Percentiles rank a stretch among this genome's conserved stretches.
These are phyloP conservation scores for Pheosia tremula DNA, from an alignment of 2,888 invertebrate species.

Conservation along the genomic window DNA sequence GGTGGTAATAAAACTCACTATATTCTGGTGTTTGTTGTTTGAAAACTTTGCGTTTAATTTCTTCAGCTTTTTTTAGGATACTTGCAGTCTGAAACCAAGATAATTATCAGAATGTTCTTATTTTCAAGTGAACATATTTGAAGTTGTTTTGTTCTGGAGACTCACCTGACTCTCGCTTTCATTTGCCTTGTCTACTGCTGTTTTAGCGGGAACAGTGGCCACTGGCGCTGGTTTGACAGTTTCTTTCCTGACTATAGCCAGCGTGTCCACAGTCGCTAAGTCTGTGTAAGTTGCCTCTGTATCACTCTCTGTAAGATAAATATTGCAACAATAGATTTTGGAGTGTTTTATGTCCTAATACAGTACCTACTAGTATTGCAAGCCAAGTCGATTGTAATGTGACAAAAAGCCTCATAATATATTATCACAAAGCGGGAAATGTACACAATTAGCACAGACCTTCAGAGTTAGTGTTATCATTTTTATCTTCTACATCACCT, in stretches of 20 bases:
- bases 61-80: conserved; percentile 62
- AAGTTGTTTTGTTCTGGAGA: not conserved
- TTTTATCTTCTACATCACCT: conserved; percentile 41
- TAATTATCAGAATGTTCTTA: not conserved
- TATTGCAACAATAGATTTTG: not conserved
- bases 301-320: conserved; percentile 53
- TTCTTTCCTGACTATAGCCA: conserved; percentile 46
- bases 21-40: conserved; percentile 15
- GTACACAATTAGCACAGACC: conserved; percentile 33
- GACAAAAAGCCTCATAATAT: no score
- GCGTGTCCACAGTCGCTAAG: conserved; percentile 49
- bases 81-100: conserved; percentile 45
- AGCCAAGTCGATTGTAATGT: no score
- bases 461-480: conserved; percentile 53
- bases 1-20: conserved; percentile 12
- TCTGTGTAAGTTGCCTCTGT: conserved; percentile 54
- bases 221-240: conserved; percentile 6
- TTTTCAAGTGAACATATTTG: not conserved
- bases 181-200: conserved; percentile 13
- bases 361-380: no score
- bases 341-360: no score
- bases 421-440: no score
- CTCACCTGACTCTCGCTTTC: conserved; percentile 41
- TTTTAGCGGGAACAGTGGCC: not conserved
- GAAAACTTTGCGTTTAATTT: conserved; percentile 57